Conservation (phyloP, 2,113 vertebrate genomes). For the Erythrolamprus reginae region DNA sequence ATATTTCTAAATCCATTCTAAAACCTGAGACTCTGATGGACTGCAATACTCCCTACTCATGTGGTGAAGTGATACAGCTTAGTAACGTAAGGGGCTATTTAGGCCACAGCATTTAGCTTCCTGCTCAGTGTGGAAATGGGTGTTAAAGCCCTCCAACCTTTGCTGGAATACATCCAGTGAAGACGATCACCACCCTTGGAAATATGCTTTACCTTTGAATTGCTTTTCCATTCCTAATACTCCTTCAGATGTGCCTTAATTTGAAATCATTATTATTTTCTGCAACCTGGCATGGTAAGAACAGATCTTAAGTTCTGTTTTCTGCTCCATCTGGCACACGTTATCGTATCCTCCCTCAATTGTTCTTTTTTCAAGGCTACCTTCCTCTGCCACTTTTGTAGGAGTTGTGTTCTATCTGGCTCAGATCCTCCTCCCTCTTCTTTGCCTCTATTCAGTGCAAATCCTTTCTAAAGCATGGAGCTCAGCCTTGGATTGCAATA, state of each 20-base stretch:
- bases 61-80: neutral
- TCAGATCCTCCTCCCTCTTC: neutral
- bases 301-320: neutral
- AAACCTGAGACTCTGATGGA: neutral
- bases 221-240: neutral
- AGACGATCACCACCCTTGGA: neutral
- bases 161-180: neutral
- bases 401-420: neutral
- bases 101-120: neutral
- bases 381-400: neutral
- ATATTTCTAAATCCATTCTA: neutral
- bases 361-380: neutral
- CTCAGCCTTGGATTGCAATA: neutral
- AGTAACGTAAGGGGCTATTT: neutral
- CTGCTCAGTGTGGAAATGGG: neutral
- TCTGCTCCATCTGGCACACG: neutral
- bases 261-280: neutral
- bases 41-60: neutral
- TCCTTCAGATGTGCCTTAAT: neutral
- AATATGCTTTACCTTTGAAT: neutral
- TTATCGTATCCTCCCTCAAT: neutral
- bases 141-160: neutral
- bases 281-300: neutral
- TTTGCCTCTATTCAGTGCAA: neutral
- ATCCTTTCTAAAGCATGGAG: neutral